Percentiles rank a stretch among this genome's conserved stretches.
Evolutionary conservation across 2,888 invertebrate species (phyloP).

Genomic region (Octodonta nipae): DNA sequence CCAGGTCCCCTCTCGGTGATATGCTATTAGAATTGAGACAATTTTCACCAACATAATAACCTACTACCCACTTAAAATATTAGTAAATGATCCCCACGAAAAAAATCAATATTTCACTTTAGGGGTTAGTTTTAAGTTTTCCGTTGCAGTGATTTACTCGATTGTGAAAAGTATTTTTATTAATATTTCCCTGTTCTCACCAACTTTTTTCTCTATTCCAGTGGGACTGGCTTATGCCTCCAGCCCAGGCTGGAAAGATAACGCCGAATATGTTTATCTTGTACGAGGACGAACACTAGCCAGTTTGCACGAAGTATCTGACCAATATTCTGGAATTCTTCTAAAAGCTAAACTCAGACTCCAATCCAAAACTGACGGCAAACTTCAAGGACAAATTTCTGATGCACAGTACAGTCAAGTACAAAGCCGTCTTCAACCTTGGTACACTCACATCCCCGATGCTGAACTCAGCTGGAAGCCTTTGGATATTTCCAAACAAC

Average conservation of each 20-base stretch:
- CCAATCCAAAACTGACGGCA: constrained; percentile 39
- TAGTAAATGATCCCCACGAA: too few relatives aligned
- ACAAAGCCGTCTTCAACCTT: constrained; percentile 40
- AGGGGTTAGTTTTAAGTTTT: constrained; percentile 1
- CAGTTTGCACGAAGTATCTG: constrained; percentile 41
- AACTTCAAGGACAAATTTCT: constrained; percentile 34
- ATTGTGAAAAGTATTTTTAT: too few relatives aligned
- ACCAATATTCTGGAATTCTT: constrained; percentile 42
- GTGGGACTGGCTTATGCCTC: constrained; percentile 30
- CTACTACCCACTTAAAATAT: too few relatives aligned
- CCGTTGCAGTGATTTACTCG: too few relatives aligned
- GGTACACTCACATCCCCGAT: constrained; percentile 37
- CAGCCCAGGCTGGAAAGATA: constrained; percentile 42
- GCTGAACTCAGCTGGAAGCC: constrained; percentile 40
- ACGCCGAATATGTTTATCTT: constrained; percentile 45
- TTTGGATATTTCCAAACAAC: constrained; percentile 41
- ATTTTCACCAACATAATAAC: too few relatives aligned
- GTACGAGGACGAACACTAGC: constrained; percentile 44
- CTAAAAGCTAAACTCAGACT: constrained; percentile 44
- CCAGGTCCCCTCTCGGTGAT: too few relatives aligned
- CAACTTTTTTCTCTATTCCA: constrained; percentile 15
- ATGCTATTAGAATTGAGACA: too few relatives aligned
- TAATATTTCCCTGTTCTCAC: not conserved
- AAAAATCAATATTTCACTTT: too few relatives aligned
- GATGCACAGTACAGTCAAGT: constrained; percentile 40